Evolutionary conservation across 2,888 invertebrate genomes (phyloP).

Genomic region (Xanthia togata): DNA sequence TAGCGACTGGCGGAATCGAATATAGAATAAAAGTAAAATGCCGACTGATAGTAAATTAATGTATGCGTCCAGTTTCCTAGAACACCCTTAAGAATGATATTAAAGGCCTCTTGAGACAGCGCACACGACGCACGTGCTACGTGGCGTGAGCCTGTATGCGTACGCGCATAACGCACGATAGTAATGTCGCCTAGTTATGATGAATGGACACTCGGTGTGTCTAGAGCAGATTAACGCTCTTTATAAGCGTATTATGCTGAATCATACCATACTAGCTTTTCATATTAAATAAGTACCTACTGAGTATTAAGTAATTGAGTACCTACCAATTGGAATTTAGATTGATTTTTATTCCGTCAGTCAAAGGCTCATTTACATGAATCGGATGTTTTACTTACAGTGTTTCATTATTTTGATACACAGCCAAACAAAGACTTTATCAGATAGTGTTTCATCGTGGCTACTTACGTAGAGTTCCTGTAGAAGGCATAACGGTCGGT

Average conservation of each 20-base stretch:
- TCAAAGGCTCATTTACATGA: slow-evolving; percentile 20
- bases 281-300: neutral
- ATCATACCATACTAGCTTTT: neutral
- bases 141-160: slow-evolving; percentile 40
- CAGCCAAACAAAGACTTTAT: slow-evolving; percentile 47
- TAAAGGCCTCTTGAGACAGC: slow-evolving; percentile 49
- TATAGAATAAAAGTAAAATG: slow-evolving; percentile 27
- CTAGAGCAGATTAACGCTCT: slow-evolving; percentile 8
- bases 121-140: slow-evolving; percentile 55
- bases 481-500: neutral
- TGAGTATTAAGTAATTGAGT: neutral
- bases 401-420: slow-evolving; percentile 45
- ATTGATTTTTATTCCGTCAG: slow-evolving; percentile 4
- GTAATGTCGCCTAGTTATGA: slow-evolving; percentile 40
- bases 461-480: slow-evolving; percentile 15
- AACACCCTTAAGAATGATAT: slow-evolving; percentile 15
- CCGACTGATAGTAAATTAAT: slow-evolving; percentile 38
- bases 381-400: slow-evolving; percentile 40
- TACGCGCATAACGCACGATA: slow-evolving; percentile 40
- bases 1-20: slow-evolving; percentile 13
- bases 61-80: slow-evolving; percentile 34
- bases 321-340: slow-evolving; percentile 1
- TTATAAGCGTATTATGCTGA: slow-evolving; percentile 3
- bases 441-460: slow-evolving; percentile 42
- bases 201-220: slow-evolving; percentile 51